phyloP scores from a whole-genome alignment of 2,113 vertebrate species.

The Galemys pyrenaicus region DNA sequence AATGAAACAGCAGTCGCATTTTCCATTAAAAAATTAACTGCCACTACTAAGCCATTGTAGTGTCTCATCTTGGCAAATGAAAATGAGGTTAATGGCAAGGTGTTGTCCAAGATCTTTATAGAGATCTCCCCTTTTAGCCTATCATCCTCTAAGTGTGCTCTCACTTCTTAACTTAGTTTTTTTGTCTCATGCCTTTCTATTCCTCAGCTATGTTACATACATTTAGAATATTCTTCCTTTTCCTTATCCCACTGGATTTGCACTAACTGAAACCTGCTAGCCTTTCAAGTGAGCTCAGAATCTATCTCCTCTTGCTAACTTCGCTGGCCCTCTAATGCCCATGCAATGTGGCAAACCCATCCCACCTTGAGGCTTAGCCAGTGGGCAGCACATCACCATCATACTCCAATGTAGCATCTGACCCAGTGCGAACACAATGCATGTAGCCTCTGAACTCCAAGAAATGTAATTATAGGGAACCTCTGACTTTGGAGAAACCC shows the following conservation, averaged over 20 bases:
- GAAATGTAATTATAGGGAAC: background rate
- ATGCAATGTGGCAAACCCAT: background rate
- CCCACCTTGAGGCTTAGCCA: background rate
- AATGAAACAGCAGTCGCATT: background rate
- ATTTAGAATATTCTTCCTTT: background rate
- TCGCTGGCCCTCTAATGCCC: background rate
- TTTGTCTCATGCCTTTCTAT: background rate
- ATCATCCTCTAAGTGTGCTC: background rate
- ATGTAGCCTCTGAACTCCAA: background rate
- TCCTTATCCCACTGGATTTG: background rate
- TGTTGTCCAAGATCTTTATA: background rate
- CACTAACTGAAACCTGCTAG: background rate
- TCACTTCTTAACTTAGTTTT: background rate
- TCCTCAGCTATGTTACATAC: background rate
- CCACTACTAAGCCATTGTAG: background rate
- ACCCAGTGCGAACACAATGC: background rate
- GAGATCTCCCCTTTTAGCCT: background rate
- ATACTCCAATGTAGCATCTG: background rate
- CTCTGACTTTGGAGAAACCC: background rate
- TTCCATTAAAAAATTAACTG: slow-evolving; percentile 9
- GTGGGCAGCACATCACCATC: background rate
- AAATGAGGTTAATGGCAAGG: background rate
- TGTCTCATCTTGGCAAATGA: background rate
- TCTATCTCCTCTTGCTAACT: background rate
- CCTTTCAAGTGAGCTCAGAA: background rate